Conservation (phyloP, 2,113 vertebrate genomes). For the Taxidea taxus region DNA sequence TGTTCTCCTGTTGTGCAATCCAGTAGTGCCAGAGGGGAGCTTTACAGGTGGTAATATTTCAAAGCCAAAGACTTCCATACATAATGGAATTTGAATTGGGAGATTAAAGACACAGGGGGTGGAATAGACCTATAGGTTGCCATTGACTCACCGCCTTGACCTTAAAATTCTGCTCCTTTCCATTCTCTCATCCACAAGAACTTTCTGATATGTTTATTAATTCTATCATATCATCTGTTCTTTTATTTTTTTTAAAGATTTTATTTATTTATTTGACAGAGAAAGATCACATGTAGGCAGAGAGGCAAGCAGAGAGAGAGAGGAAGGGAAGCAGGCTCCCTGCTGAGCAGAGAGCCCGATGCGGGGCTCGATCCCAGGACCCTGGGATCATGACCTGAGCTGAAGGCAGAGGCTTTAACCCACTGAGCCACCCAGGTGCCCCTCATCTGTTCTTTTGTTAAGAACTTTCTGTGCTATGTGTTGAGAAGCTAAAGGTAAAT, state of each 20-base stretch:
- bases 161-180: constrained; percentile 36
- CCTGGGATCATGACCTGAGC: too few relatives aligned
- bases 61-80: constrained; percentile 43
- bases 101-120: constrained; percentile 46
- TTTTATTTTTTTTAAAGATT: too few relatives aligned
- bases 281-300: too few relatives aligned
- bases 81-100: constrained; percentile 52
- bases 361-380: too few relatives aligned
- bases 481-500: constrained; percentile 1
- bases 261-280: too few relatives aligned
- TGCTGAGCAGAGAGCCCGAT: too few relatives aligned
- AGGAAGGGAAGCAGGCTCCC: too few relatives aligned
- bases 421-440: too few relatives aligned
- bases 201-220: not conserved
- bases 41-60: constrained; percentile 49
- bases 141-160: not conserved
- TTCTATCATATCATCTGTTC: not conserved
- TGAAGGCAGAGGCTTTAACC: too few relatives aligned
- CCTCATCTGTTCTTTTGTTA: not conserved
- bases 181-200: not conserved
- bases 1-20: constrained; percentile 41
- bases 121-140: not conserved
- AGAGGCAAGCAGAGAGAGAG: too few relatives aligned
- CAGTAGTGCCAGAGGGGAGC: not conserved
- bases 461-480: not conserved